Percentiles rank a stretch among this genome's conserved stretches.
These are phyloP conservation scores for Tethea ocularis DNA, from an alignment of 2,888 invertebrate species.

Conservation along the genomic window DNA sequence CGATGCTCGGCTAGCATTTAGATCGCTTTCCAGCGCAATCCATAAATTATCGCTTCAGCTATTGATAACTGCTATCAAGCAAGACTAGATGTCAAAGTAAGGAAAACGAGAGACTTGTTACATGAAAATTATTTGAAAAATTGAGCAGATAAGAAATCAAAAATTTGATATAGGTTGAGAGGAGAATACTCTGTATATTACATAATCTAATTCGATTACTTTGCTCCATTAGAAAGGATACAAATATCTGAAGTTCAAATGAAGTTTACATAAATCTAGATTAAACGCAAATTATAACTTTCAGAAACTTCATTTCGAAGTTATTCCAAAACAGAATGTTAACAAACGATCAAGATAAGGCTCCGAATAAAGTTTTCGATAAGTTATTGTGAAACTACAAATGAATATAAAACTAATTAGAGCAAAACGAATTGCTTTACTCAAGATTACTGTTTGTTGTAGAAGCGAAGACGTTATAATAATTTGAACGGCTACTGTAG, in stretches of 20 bases:
- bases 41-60: neutral
- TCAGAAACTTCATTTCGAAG: neutral
- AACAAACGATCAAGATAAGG: neutral
- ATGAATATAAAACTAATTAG: slow-evolving; percentile 1
- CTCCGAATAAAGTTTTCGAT: neutral
- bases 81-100: neutral
- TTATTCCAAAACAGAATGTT: too few species aligned
- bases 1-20: neutral
- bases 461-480: neutral
- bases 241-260: too few species aligned
- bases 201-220: too few species aligned
- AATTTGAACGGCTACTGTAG: neutral
- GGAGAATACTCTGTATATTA: too few species aligned
- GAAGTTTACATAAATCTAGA: neutral
- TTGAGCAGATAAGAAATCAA: too few species aligned
- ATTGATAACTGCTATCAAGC: neutral
- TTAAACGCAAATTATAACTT: neutral
- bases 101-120: too few species aligned
- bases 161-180: too few species aligned
- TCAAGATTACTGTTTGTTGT: neutral
- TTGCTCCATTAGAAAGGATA: too few species aligned
- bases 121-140: too few species aligned
- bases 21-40: neutral
- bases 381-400: slow-evolving; percentile 2
- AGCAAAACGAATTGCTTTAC: slow-evolving; percentile 9